Evolutionary conservation across 1,140 invertebrate species (phyloP).

Genomic region (Aphaenogaster rudis): DNA sequence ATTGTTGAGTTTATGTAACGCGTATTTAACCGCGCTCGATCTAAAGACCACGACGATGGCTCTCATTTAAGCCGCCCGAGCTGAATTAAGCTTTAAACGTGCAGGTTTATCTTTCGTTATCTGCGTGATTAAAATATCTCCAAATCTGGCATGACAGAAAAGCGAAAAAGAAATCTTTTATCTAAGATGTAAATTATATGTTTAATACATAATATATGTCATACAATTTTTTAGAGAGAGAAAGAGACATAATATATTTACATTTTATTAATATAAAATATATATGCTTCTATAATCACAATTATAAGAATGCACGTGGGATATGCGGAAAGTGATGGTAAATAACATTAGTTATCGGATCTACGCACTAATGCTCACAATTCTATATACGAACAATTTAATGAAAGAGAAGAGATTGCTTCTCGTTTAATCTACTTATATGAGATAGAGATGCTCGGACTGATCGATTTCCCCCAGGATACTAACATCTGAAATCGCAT

Average conservation of each 20-base stretch:
- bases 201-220: neutral
- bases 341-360: neutral
- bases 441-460: slow-evolving; percentile 21
- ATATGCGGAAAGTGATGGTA: neutral
- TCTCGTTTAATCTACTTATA: slow-evolving; percentile 40
- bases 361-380: neutral
- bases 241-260: neutral
- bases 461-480: slow-evolving; percentile 30
- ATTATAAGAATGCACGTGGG: neutral
- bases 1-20: slow-evolving; percentile 75
- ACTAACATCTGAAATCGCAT: slow-evolving; percentile 43
- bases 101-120: slow-evolving; percentile 12
- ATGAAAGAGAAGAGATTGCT: neutral
- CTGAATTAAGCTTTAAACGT: slow-evolving; percentile 34
- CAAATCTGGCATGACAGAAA: neutral
- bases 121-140: neutral
- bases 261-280: neutral
- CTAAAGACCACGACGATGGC: slow-evolving; percentile 54
- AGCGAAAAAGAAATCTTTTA: neutral
- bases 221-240: neutral
- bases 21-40: slow-evolving; percentile 69
- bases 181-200: neutral
- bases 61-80: slow-evolving; percentile 30
- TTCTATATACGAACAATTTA: neutral
- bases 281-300: neutral